These are phyloP conservation scores for Cistogaster globosa DNA, from an alignment of 2,888 invertebrate genomes.

Conservation along the genomic window DNA sequence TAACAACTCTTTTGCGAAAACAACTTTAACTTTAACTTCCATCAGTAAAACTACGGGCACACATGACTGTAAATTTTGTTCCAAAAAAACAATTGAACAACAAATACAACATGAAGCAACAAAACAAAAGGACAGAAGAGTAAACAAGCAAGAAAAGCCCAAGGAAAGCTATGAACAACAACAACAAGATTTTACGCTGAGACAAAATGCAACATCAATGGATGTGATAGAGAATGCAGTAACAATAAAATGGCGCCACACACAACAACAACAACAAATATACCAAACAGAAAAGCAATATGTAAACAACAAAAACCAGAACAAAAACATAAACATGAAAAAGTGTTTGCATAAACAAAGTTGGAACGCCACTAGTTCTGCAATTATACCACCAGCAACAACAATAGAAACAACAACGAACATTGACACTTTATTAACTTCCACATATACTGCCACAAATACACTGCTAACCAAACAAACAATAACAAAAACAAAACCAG, in stretches of 20 bases:
- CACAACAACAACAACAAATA: not conserved
- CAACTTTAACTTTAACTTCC: conserved; percentile 43
- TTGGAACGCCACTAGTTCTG: conserved; percentile 59
- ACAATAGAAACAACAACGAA: conserved; percentile 60
- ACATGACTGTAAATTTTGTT: conserved; percentile 40
- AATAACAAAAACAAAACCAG: conserved; percentile 47
- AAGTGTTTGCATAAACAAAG: conserved; percentile 41
- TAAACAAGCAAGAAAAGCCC: conserved; percentile 25
- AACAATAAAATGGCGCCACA: conserved; percentile 68
- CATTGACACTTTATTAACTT: conserved; percentile 68
- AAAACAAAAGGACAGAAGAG: not conserved
- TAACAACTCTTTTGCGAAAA: conserved; percentile 45
- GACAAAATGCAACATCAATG: conserved; percentile 55
- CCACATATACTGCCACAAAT: conserved; percentile 61
- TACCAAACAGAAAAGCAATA: conserved; percentile 53
- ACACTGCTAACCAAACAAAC: conserved; percentile 68
- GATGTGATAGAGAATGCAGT: conserved; percentile 49
- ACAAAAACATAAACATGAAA: conserved; percentile 64
- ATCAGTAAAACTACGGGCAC: conserved; percentile 25
- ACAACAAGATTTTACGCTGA: conserved; percentile 52
- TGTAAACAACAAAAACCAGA: conserved; percentile 28
- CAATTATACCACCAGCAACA: conserved; percentile 71
- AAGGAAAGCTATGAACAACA: conserved; percentile 44
- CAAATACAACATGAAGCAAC: conserved; percentile 26
- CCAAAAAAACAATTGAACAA: conserved; percentile 40